phyloP scores from a whole-genome alignment of 1,140 invertebrate genomes.

The Temnothorax curvispinosus region DNA sequence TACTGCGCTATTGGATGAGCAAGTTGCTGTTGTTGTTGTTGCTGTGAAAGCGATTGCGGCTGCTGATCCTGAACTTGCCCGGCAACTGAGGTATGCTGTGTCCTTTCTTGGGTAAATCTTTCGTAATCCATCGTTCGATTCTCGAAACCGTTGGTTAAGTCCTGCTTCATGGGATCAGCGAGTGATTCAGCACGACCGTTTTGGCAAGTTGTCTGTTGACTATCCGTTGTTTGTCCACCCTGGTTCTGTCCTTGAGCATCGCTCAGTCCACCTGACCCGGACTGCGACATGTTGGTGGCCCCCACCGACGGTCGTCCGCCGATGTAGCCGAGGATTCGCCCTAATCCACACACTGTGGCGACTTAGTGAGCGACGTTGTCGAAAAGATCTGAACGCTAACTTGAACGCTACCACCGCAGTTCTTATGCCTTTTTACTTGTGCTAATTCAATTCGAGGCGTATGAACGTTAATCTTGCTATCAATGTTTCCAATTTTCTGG shows the following conservation, averaged over 20 bases:
- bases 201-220: slow-evolving; percentile 75
- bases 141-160: slow-evolving; percentile 84
- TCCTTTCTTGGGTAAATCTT: slow-evolving; percentile 69
- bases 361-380: slow-evolving; percentile 70
- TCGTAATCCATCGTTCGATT: slow-evolving; percentile 79
- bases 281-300: slow-evolving; percentile 83
- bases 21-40: slow-evolving; percentile 50
- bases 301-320: slow-evolving; percentile 84
- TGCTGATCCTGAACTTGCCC: slow-evolving; percentile 51
- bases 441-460: slow-evolving; percentile 54
- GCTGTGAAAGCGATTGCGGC: slow-evolving; percentile 34
- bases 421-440: slow-evolving; percentile 33
- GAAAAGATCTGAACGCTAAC: slow-evolving; percentile 49
- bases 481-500: background rate
- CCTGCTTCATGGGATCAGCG: slow-evolving; percentile 73
- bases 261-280: slow-evolving; percentile 77
- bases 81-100: slow-evolving; percentile 33
- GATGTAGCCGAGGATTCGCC: slow-evolving; percentile 85
- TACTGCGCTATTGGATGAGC: slow-evolving; percentile 61
- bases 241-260: slow-evolving; percentile 73
- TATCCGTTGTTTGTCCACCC: slow-evolving; percentile 69
- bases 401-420: slow-evolving; percentile 21
- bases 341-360: slow-evolving; percentile 84
- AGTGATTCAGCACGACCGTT: slow-evolving; percentile 76
- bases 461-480: slow-evolving; percentile 51